A percentile compares a stretch with the other conserved stretches of the same genome.
Conservation (phyloP, 2,888 invertebrate genomes). For the Acanthoscelides obtectus region DNA sequence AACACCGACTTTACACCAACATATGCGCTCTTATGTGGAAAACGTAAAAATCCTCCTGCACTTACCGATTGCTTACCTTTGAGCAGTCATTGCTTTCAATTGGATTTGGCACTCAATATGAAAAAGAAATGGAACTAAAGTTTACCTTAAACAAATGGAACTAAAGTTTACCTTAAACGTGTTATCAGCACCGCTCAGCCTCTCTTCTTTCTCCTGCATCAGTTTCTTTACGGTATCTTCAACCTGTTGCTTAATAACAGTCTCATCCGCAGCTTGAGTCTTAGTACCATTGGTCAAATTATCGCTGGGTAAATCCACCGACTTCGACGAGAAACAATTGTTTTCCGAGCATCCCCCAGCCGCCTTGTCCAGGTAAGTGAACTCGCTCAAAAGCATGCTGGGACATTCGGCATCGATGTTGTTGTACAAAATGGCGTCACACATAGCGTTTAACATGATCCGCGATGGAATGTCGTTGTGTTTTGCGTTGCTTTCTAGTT, state of each 20-base stretch:
- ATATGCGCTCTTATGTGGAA: too few species aligned
- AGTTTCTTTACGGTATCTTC: neutral
- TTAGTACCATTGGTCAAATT: neutral
- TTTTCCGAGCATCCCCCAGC: neutral
- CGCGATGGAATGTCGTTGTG: slow-evolving; percentile 13
- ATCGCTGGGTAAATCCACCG: neutral
- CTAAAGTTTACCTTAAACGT: neutral
- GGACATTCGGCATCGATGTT: slow-evolving; percentile 2
- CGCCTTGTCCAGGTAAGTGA: slow-evolving; percentile 3
- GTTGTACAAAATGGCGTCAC: slow-evolving; percentile 24
- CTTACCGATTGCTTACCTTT: too few species aligned
- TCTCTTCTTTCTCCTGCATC: neutral
- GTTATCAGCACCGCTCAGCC: neutral
- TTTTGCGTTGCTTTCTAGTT: slow-evolving; percentile 13
- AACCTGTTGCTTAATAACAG: neutral
- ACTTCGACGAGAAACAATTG: neutral
- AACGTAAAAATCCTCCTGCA: too few species aligned
- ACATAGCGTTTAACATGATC: slow-evolving; percentile 24
- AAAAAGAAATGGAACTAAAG: too few species aligned
- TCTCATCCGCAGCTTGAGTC: neutral
- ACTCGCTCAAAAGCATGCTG: slow-evolving; percentile 7
- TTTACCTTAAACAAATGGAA: too few species aligned
- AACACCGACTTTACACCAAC: too few species aligned
- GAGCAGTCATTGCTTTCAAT: too few species aligned
- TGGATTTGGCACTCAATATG: too few species aligned